Evolutionary conservation across 1,140 invertebrate genomes (phyloP).

Genomic region (Pseudomyrmex sp.): DNA sequence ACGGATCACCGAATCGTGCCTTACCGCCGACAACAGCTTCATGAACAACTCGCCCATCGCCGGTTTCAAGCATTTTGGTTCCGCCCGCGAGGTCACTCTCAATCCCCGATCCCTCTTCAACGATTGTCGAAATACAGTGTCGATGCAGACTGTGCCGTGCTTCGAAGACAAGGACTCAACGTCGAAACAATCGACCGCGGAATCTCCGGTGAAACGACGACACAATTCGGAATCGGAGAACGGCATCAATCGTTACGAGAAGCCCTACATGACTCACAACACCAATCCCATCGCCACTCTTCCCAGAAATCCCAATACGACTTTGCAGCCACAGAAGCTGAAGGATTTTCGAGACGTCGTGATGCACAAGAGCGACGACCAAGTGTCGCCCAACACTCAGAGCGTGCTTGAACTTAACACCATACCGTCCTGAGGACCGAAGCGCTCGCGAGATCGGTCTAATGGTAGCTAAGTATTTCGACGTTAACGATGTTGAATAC

Average conservation of each 20-base stretch:
- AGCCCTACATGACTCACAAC: slow-evolving; percentile 69
- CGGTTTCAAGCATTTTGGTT: slow-evolving; percentile 76
- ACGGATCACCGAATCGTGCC: slow-evolving; percentile 71
- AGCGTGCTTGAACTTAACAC: slow-evolving; percentile 82
- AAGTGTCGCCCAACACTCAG: slow-evolving; percentile 66
- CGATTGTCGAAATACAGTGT: slow-evolving; percentile 80
- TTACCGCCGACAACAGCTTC: slow-evolving; percentile 62
- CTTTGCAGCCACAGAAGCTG: slow-evolving; percentile 70
- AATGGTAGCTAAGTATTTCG: slow-evolving; percentile 13
- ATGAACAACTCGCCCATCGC: slow-evolving; percentile 68
- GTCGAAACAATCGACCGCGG: slow-evolving; percentile 45
- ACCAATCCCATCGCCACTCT: slow-evolving; percentile 82
- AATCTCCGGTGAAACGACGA: slow-evolving; percentile 73
- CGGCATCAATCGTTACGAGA: slow-evolving; percentile 74
- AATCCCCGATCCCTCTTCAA: slow-evolving; percentile 81
- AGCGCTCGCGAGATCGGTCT: background rate
- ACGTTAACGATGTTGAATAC: background rate
- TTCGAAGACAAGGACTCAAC: slow-evolving; percentile 77
- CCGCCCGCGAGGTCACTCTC: slow-evolving; percentile 81
- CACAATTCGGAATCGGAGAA: slow-evolving; percentile 83
- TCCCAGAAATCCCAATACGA: slow-evolving; percentile 75
- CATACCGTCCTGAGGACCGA: slow-evolving; percentile 81
- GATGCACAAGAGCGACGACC: slow-evolving; percentile 79
- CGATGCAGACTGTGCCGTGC: slow-evolving; percentile 81
- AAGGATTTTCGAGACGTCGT: slow-evolving; percentile 74